Evolutionary conservation across 2,113 vertebrate species (phyloP), one percentile per base, ranked within the genome.

Genomic region (Silurus glanis): DNA sequence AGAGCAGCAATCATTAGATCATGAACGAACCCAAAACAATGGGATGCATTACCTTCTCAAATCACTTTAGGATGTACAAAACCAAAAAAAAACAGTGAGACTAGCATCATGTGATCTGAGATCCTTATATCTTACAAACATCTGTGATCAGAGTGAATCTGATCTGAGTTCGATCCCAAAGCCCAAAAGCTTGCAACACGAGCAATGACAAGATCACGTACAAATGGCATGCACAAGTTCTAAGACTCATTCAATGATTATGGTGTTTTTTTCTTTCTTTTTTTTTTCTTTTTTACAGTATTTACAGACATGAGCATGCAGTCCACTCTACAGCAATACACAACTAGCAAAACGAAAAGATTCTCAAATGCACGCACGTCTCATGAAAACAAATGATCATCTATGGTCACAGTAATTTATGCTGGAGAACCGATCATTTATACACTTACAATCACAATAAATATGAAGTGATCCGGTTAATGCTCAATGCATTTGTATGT

Each of bases 251-350:
- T 64, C 6, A 28, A 58, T 76, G 78, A 49, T 6, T 59, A 59
- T 83, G 83, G 85, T 12, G 55, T 55, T 56, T 23, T 62, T 28
- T 79, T 88, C 87, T 62, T 86, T 88, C 87, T 62, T 86, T 89
- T 85, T 21, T 10, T 19, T 6, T 66, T 25, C 12, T 25, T 25
- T 17, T 10, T 1, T 85, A 89, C 66, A 86, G 61, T 94, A 93
- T 94, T 92, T 95, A 95, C 94, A 94, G 83, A 93, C 84, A 89
- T 90, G 69, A 84, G 81, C 92, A 93, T 93, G 92, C 91, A 28
- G 12, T 88, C 89, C 85, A 92, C 82, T 83, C 45, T 72, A 47
- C 23, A 28, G 8, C n/a, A 19, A 45, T 51, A 85, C 67, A 69
- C 23, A 51, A 49, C 61, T 45, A 58, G 75, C 69, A 23, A 53